Percentiles rank a stretch among this genome's conserved stretches.
Conservation (phyloP, 2,113 vertebrate species). For the Chrysochloris asiatica region DNA sequence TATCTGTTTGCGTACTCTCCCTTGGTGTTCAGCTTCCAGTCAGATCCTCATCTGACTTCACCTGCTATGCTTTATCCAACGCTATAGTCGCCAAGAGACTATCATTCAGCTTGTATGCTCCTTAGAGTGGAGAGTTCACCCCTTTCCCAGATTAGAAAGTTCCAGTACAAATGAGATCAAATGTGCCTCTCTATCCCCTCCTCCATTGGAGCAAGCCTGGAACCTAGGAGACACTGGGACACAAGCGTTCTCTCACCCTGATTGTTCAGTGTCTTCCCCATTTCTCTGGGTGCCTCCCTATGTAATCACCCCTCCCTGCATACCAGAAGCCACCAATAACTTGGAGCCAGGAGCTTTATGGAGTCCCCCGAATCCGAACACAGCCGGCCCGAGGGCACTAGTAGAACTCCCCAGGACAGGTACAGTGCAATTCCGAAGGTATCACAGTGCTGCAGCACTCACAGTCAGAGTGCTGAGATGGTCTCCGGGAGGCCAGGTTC, state of each 20-base stretch:
- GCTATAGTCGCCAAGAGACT: neutral
- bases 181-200: neutral
- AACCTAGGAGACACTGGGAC: accelerated
- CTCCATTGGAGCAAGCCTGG: neutral
- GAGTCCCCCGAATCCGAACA: no score
- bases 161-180: neutral
- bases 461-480: no score
- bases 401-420: no score
- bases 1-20: accelerated
- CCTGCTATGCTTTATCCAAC: accelerated
- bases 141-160: neutral
- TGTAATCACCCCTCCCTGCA: neutral
- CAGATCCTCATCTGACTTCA: no score
- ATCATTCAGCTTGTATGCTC: neutral
- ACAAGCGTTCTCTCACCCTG: neutral
- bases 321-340: no score
- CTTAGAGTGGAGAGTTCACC: neutral
- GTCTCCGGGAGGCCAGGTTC: no score
- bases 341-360: no score
- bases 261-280: neutral
- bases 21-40: accelerated
- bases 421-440: no score
- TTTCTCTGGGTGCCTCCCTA: accelerated
- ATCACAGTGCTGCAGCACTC: no score
- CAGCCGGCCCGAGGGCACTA: no score